phyloP scores from a whole-genome alignment of 2,113 vertebrate genomes.

The Bubo bubo region DNA sequence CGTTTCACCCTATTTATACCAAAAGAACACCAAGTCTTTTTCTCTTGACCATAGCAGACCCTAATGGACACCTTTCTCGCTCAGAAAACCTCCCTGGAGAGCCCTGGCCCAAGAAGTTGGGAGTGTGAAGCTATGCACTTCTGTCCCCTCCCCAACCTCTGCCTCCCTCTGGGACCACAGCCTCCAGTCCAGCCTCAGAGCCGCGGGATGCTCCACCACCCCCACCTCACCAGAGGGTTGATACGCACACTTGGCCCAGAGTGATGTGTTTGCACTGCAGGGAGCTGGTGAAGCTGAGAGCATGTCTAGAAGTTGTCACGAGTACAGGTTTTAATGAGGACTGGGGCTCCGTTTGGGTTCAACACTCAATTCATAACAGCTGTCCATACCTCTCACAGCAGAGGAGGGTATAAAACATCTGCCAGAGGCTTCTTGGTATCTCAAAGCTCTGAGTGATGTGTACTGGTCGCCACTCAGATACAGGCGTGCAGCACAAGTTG shows the following conservation, averaged over 20 bases:
- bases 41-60: neutral
- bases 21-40: neutral
- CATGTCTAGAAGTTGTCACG: rapidly evolving
- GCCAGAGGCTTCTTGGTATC: neutral
- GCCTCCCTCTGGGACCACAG: neutral
- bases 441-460: rapidly evolving
- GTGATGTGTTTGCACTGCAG: neutral
- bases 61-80: neutral
- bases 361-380: neutral
- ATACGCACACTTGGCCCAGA: neutral
- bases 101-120: neutral
- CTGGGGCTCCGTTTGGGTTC: neutral
- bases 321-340: neutral
- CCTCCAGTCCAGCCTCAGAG: neutral
- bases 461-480: neutral
- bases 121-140: neutral
- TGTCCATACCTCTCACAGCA: neutral
- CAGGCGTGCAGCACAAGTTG: neutral
- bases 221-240: neutral
- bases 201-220: neutral
- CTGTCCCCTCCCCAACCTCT: neutral
- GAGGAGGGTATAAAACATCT: neutral
- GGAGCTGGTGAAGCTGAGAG: neutral
- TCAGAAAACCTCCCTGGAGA: neutral
- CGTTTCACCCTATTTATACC: neutral